Evolutionary conservation across 2,888 invertebrate genomes (phyloP).

Genomic region (Taenaris catops): DNA sequence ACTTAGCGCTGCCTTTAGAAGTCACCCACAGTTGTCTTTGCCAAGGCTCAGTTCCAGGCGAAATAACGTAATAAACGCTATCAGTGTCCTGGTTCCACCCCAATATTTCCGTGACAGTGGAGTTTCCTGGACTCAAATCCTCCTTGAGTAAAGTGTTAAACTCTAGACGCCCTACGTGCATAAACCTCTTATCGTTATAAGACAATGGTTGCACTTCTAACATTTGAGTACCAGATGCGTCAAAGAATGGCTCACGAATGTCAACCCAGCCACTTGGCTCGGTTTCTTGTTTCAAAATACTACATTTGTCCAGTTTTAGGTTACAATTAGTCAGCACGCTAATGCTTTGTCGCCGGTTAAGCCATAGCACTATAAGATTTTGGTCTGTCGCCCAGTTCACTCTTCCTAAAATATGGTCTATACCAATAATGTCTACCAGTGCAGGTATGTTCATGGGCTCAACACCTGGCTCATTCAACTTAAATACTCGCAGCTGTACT

Average conservation of each 20-base stretch:
- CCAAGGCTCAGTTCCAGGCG: slow-evolving; percentile 82
- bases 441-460: slow-evolving; percentile 67
- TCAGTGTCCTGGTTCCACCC: slow-evolving; percentile 81
- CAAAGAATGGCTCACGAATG: slow-evolving; percentile 75
- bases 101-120: slow-evolving; percentile 79
- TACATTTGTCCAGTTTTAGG: slow-evolving; percentile 53
- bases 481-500: slow-evolving; percentile 83
- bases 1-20: slow-evolving; percentile 78
- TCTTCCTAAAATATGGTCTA: slow-evolving; percentile 83
- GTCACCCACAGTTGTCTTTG: slow-evolving; percentile 84
- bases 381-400: slow-evolving; percentile 87
- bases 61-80: slow-evolving; percentile 84
- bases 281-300: slow-evolving; percentile 51
- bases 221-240: slow-evolving; percentile 60
- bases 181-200: slow-evolving; percentile 59
- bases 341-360: slow-evolving; percentile 91
- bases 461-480: slow-evolving; percentile 46
- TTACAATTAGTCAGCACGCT: slow-evolving; percentile 82
- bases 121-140: slow-evolving; percentile 78
- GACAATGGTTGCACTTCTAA: slow-evolving; percentile 56
- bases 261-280: slow-evolving; percentile 87
- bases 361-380: slow-evolving; percentile 86
- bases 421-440: slow-evolving; percentile 72
- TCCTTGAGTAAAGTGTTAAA: slow-evolving; percentile 43
- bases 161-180: slow-evolving; percentile 55